These are phyloP conservation scores for Conistra vaccinii DNA, from an alignment of 2,888 invertebrate genomes.

Conservation along the genomic window DNA sequence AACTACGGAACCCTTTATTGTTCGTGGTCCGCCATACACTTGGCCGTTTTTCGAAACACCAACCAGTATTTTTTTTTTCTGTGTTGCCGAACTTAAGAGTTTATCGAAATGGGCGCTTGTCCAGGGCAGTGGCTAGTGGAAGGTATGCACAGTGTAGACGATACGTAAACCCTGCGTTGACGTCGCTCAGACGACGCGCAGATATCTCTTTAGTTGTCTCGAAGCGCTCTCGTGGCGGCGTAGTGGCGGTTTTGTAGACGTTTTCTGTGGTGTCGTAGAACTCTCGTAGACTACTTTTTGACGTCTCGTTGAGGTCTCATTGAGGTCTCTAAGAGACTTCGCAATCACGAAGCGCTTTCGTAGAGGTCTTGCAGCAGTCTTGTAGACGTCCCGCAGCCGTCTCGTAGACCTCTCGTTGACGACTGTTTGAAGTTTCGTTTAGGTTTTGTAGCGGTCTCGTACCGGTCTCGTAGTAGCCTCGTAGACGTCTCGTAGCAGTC, in stretches of 20 bases:
- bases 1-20: not conserved
- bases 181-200: not conserved
- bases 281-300: no score
- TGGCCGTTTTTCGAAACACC: not conserved
- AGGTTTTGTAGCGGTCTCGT: not conserved
- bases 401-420: not conserved
- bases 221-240: not conserved
- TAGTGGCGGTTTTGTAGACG: not conserved
- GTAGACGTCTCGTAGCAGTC: not conserved
- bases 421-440: not conserved
- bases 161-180: conserved; percentile 7
- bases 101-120: not conserved
- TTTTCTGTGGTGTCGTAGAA: not conserved
- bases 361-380: no score
- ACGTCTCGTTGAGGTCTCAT: no score
- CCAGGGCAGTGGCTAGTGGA: not conserved
- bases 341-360: no score
- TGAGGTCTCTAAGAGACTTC: not conserved
- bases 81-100: not conserved
- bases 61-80: not conserved
- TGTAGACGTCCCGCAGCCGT: not conserved
- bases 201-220: not conserved
- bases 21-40: not conserved
- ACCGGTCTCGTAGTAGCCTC: not conserved
- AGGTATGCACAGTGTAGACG: not conserved